Base-by-base conservation (phyloP, 2,888 invertebrate genomes). In the Epirrhoe tristata region DNA sequence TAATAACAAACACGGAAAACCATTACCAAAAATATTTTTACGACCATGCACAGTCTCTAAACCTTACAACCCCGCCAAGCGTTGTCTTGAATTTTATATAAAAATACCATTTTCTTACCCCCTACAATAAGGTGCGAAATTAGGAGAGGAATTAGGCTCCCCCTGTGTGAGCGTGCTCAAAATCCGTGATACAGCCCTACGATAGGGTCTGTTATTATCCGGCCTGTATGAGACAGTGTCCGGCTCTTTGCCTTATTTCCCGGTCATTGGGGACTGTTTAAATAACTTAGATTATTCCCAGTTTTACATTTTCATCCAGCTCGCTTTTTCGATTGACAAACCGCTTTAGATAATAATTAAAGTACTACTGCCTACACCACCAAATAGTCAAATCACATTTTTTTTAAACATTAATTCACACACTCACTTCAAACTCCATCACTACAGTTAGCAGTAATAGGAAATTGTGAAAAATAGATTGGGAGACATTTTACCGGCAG, bases 81-180 rank as follows among this genome's bases (percentile, higher is more conserved):
- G 79, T 81, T 81, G 81, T 79, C 77, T 79, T 74, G 78, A 82
- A 79, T 74, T 81, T 82, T 81, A 77, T 81, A 82, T 84, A 74
- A 88, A 88, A 86, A 84, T 85, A 82, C 88, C 83, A 88, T 88
- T 91, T 88, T 87, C 88, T 86, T 87, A 81, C 69, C 83, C 80
- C 86, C 85, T 79, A 86, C 89, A 90, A 91, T 91, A 93, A 91
- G 92, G 91, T 93, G 90, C 86, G 86, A 93, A 93, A 91, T 93
- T 93, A 93, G 91, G 88, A 80, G 86, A 85, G 88, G 90, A 91
- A 92, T 92, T 92, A 91, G 88, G 84, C 85, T 88, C 89, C 91
- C 90, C 84, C 82, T 79, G 77, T 79, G 74, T 74, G 79, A 68
- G 85, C 93, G 93, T 93, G 93, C 80, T 75, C 59, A 55, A 91